Base-by-base conservation (phyloP, 1,140 invertebrate species). In the Gryon sp. region DNA sequence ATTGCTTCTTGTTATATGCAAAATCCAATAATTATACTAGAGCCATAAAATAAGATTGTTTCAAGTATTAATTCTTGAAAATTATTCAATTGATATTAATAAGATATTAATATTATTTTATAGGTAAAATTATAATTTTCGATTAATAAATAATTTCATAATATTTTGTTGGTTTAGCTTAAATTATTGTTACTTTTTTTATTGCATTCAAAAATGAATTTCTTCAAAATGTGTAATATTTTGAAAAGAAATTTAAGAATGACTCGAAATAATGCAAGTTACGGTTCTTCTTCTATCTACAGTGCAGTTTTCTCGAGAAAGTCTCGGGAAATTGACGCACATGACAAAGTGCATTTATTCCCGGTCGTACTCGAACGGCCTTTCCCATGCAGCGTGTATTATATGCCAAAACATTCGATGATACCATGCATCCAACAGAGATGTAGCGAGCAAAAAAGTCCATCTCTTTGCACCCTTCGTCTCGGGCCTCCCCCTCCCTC, bases 401-500 rank as follows among this genome's bases (percentile, higher is more conserved):
- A 60, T 60, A 41, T 46, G 48, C 55, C 34, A 43, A 70, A 60
- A 70, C 65, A 48, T 18, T 46, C 53, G 53, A 53, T 30, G 41
- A 52, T 50, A 59, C 41, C 41, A 20, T 41, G 55, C 53, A 59
- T 34, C 38, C 46, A n/a, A 36, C 38, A 7, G 15, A 34, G 46
- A 38, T 55, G 24, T 40, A 38, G 50, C 26, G 19, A 8, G 46
- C 46, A 52, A 52, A 52, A 52, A 52, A 52, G 32, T 53, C 3
- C 50, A 52, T 52, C 30, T 43, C 55, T 59, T 24, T 12, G 36
- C 32, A 15, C 16, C n/a, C n/a, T 16, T 16, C 4, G 14, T 16
- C 30, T 34, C 45, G 16, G 43, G 43, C 34, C 32, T 4, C 40
- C n/a, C 18, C n/a, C 16, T 32, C 12, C 2, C 1, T 26, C 30